A percentile compares a stretch with the other conserved stretches of the same genome.
Evolutionary conservation across 2,888 invertebrate species (phyloP).

Genomic region (Lamproptera curius): DNA sequence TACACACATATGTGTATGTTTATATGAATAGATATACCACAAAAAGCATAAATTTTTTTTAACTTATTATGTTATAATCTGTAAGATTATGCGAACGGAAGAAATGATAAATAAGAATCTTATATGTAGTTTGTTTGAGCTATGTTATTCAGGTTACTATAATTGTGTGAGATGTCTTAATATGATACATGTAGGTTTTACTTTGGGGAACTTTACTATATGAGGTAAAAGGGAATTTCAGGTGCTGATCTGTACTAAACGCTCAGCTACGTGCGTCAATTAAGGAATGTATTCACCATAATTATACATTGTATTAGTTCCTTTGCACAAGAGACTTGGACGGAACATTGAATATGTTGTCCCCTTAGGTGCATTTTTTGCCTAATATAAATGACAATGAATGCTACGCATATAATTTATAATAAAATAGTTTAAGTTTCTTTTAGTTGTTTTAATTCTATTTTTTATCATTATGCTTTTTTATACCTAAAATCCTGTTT

Average conservation of each 20-base stretch:
- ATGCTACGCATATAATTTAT: not conserved
- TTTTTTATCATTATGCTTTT: too few relatives aligned
- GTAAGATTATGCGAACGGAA: too few relatives aligned
- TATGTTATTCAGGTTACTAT: too few relatives aligned
- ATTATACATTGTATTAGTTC: not conserved
- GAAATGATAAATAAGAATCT: too few relatives aligned
- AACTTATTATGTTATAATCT: too few relatives aligned
- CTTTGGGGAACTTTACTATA: not conserved
- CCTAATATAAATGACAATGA: not conserved
- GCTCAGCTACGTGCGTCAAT: not conserved
- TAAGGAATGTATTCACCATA: not conserved
- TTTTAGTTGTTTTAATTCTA: too few relatives aligned
- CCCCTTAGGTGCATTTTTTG: not conserved
- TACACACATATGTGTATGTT: too few relatives aligned
- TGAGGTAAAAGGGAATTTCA: not conserved
- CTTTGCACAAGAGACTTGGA: not conserved
- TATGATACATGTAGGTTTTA: slow-evolving; percentile 4
- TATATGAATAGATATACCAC: too few relatives aligned
- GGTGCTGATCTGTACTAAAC: not conserved
- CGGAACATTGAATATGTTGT: not conserved
- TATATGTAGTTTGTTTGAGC: too few relatives aligned
- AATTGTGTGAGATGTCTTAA: not conserved
- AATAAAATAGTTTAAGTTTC: too few relatives aligned
- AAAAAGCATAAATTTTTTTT: too few relatives aligned
- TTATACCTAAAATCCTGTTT: too few relatives aligned